Conservation (phyloP, 2,797 vertebrate species). For the Acanthurus lineatus region DNA sequence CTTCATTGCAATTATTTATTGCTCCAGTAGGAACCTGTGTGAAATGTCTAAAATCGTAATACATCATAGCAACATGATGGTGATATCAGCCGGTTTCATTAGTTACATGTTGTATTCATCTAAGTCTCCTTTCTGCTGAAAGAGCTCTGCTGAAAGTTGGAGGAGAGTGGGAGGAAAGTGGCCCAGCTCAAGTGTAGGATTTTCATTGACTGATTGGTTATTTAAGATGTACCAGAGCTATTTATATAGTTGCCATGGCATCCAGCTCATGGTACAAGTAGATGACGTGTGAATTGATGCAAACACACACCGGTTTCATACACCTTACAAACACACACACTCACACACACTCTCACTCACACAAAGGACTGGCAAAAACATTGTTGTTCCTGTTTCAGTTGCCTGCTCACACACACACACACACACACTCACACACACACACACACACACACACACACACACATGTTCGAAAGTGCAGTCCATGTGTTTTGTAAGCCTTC, state of each 20-base stretch:
- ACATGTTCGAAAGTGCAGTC: neutral
- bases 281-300: slow-evolving; percentile 60
- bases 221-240: slow-evolving; percentile 69
- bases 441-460: slow-evolving; percentile 1
- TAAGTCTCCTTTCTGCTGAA: slow-evolving; percentile 2
- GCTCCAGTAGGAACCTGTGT: neutral
- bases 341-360: neutral
- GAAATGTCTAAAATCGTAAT: neutral
- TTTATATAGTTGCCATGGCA: slow-evolving; percentile 77
- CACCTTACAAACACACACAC: neutral
- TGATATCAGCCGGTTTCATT: neutral
- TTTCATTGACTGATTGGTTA: slow-evolving; percentile 73
- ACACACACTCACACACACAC: neutral
- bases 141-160: slow-evolving; percentile 48
- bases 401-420: neutral
- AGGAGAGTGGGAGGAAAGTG: slow-evolving; percentile 52
- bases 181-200: slow-evolving; percentile 53
- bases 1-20: neutral
- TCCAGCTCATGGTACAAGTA: slow-evolving; percentile 37
- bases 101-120: slow-evolving; percentile 7
- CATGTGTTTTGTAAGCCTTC: slow-evolving; percentile 46
- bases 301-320: slow-evolving; percentile 35
- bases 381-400: slow-evolving; percentile 3
- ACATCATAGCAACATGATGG: slow-evolving; percentile 3
- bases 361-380: slow-evolving; percentile 14